phyloP scores from a whole-genome alignment of 2,888 invertebrate species.

The Xestia rhomboidea region DNA sequence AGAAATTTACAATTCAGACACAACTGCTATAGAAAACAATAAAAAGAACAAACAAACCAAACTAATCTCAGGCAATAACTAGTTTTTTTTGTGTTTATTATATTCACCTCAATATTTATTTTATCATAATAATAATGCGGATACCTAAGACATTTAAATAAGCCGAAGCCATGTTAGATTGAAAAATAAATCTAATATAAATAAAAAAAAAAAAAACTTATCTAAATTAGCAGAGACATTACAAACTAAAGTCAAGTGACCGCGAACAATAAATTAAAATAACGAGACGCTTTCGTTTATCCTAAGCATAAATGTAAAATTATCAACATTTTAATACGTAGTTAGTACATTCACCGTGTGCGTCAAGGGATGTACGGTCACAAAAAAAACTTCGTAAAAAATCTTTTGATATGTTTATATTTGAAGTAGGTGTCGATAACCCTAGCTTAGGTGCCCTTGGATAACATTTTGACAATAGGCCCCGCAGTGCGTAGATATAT shows the following conservation, averaged over 20 bases:
- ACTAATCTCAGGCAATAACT: neutral
- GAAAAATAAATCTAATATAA: neutral
- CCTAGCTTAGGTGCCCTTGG: constrained; percentile 64
- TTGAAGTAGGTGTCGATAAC: constrained; percentile 54
- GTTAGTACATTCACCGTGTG: constrained; percentile 8
- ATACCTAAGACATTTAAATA: neutral
- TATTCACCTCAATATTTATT: neutral
- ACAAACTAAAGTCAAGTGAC: constrained; percentile 18
- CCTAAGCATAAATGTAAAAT: constrained; percentile 16
- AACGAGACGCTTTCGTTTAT: constrained; percentile 14
- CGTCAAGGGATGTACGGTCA: constrained; percentile 29
- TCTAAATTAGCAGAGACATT: constrained; percentile 32
- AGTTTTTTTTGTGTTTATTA: no score
- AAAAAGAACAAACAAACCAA: no score
- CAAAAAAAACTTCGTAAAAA: constrained; percentile 32
- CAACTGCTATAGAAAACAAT: neutral
- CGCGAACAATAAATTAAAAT: constrained; percentile 45
- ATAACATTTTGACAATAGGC: constrained; percentile 66
- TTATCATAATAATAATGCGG: neutral
- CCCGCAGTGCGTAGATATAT: constrained; percentile 53
- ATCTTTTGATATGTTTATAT: constrained; percentile 22
- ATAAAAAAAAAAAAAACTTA: constrained; percentile 4
- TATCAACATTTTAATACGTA: constrained; percentile 11
- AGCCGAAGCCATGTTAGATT: no score
- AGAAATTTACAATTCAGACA: neutral